phyloP scores from a whole-genome alignment of 2,888 invertebrate species.

The Thymelicus sylvestris region DNA sequence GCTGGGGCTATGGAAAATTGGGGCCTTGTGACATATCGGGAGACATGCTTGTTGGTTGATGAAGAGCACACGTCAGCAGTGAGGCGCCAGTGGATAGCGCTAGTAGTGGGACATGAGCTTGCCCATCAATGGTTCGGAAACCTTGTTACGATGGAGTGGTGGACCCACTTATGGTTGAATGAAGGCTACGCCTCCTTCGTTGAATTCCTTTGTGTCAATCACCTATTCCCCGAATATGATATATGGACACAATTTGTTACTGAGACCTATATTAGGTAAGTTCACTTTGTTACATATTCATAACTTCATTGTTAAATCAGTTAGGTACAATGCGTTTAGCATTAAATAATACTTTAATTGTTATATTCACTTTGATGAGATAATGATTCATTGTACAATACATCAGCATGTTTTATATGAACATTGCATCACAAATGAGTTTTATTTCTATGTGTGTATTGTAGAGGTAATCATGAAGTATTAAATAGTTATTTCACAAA shows the following conservation, averaged over 20 bases:
- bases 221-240: constrained; percentile 97
- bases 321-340: neutral
- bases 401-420: constrained; percentile 8
- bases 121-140: constrained; percentile 99
- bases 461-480: too few relatives aligned
- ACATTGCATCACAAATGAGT: neutral
- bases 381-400: constrained; percentile 1
- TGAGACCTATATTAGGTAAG: constrained; percentile 89
- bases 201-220: constrained; percentile 96
- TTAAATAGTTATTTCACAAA: too few relatives aligned
- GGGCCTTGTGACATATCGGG: constrained; percentile 97
- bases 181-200: constrained; percentile 98
- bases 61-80: constrained; percentile 94
- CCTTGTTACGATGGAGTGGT: constrained; percentile 99
- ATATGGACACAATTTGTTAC: constrained; percentile 99
- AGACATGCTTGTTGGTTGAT: constrained; percentile 95
- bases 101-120: constrained; percentile 96
- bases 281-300: constrained; percentile 15
- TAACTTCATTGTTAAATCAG: constrained; percentile 1
- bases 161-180: constrained; percentile 98
- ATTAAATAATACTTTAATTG: neutral
- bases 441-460: neutral
- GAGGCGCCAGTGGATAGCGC: constrained; percentile 93
- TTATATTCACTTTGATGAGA: neutral
- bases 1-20: constrained; percentile 99